Evolutionary conservation across 2,888 invertebrate genomes (phyloP).

Genomic region (Iselma pallidipennis): DNA sequence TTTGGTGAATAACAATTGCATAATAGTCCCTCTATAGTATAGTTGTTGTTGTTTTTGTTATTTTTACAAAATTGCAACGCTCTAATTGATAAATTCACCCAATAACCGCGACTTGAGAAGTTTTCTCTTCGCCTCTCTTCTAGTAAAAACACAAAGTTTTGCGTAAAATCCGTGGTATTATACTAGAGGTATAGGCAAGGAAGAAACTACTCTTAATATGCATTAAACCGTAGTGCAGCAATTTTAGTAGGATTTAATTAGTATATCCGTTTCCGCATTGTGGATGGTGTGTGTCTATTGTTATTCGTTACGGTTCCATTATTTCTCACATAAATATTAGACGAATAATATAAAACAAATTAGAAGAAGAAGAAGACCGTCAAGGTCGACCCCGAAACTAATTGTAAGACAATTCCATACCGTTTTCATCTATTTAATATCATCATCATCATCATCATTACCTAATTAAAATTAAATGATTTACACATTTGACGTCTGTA

Average conservation of each 20-base stretch:
- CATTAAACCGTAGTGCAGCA: conserved; percentile 30
- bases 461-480: too few species aligned
- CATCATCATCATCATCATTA: too few species aligned
- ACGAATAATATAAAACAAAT: neutral
- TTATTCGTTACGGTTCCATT: conserved; percentile 17
- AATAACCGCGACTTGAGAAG: neutral
- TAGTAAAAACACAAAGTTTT: neutral
- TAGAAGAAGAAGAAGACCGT: neutral
- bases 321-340: conserved; percentile 18
- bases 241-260: conserved; percentile 27
- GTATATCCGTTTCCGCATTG: conserved; percentile 33
- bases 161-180: neutral
- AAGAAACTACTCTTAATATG: conserved; percentile 23
- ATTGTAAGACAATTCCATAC: too few species aligned
- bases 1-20: neutral
- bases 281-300: neutral
- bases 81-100: conserved; percentile 5
- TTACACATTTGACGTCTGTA: too few species aligned
- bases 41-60: neutral
- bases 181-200: conserved; percentile 8
- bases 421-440: too few species aligned
- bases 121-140: neutral
- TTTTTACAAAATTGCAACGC: neutral
- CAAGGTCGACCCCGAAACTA: neutral
- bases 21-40: too few species aligned